Base-by-base conservation (phyloP, 2,888 invertebrate species). In the Apantesis nais region DNA sequence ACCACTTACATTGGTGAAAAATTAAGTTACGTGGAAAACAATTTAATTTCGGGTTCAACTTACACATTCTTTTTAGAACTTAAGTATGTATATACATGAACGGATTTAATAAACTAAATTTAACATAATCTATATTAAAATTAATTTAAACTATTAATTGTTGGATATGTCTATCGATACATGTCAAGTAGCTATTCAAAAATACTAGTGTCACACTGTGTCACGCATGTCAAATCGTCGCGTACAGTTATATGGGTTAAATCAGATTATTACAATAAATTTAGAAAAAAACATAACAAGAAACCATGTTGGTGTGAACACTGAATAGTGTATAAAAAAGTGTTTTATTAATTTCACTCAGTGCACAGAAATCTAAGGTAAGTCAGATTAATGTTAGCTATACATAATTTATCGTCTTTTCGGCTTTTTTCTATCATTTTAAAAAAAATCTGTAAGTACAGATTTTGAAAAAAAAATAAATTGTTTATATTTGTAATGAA, bases 281-380 rank as follows among this genome's bases (percentile, higher is more conserved):
- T n/a, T 11, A 22, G 16, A 48, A 68, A n/a, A 65, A 68, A 71
- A n/a, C n/a, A 41, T 48, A 69, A 66, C 55, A 64, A 63, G 72
- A 76, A 78, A 76, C 71, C 48, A 76, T 82, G 75, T 74, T 72
- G 71, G 67, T 66, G 73, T 71, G 65, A 29, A 44, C 61, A n/a
- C n/a, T n/a, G n/a, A n/a, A n/a, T n/a, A 37, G 74, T 71, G 69
- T 73, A 70, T n/a, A 66, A 55, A 71, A 61, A 62, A 69, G 77
- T 75, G 72, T 19, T 68, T 44, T 74, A 70, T 68, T 70, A 64
- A 70, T 41, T 58, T 62, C 52, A 41, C 44, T 25, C 60, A 55
- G n/a, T 76, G 62, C 37, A 22, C 25, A 55, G 37, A 66, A 52
- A 68, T 22, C 44, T 22, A 3, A 72, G 79, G 79, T 79, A 76